A percentile compares a stretch with the other conserved stretches of the same genome.
These are phyloP conservation scores for Cladopsammia gracilis DNA, from an alignment of 64 coral and sea anemone species.

Conservation along the genomic window DNA sequence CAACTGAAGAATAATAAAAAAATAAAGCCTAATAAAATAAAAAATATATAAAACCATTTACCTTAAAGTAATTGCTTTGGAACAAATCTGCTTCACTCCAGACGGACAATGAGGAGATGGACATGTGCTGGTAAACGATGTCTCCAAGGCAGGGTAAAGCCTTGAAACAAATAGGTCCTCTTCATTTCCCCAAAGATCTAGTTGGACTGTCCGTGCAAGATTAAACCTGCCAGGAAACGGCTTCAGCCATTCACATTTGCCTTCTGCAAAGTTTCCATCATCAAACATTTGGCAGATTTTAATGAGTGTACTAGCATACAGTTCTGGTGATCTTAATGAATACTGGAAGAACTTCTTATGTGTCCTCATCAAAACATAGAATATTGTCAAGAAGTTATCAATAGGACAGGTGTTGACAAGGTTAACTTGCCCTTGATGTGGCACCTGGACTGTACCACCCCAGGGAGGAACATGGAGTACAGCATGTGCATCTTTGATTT, in stretches of 20 bases:
- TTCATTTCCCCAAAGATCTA: conserved; percentile 56
- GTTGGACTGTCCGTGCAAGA: conserved; percentile 1
- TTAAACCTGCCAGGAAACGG: conserved; percentile 46
- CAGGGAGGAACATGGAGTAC: conserved; percentile 55
- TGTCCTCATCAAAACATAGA: conserved; percentile 51
- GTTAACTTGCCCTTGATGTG: not conserved
- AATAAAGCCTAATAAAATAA: conserved; percentile 48
- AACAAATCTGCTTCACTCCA: conserved; percentile 62
- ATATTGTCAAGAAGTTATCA: conserved; percentile 66
- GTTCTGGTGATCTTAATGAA: conserved; percentile 19
- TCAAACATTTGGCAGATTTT: conserved; percentile 41
- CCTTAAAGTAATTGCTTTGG: conserved; percentile 57
- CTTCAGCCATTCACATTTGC: conserved; percentile 45
- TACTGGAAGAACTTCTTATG: not conserved
- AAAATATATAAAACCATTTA: conserved; percentile 8
- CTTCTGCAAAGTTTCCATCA: conserved; percentile 20
- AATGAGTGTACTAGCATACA: conserved; percentile 12
- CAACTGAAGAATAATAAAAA: conserved; percentile 15
- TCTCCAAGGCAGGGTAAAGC: conserved; percentile 45
- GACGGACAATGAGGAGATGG: conserved; percentile 50
- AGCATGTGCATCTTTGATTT: conserved; percentile 4
- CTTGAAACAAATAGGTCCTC: conserved; percentile 57
- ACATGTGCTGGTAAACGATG: conserved; percentile 47
- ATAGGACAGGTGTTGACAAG: conserved; percentile 62
- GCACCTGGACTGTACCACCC: conserved; percentile 41